phyloP scores from a whole-genome alignment of 2,113 vertebrate genomes.

The Pholis gunnellus region DNA sequence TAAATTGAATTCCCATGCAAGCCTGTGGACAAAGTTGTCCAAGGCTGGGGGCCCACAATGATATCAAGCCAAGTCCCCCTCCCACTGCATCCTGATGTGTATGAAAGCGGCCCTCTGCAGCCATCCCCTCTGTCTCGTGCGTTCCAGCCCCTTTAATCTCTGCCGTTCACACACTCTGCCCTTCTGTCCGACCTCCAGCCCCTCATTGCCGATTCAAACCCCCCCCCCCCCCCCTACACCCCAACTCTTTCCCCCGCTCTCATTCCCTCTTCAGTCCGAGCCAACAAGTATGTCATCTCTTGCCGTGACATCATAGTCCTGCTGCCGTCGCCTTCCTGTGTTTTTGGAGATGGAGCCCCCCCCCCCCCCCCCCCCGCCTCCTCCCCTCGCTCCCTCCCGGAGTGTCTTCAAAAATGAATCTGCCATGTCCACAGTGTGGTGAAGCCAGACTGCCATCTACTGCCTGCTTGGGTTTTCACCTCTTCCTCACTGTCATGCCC shows the following conservation, averaged over 20 bases:
- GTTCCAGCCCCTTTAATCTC: conserved; percentile 72
- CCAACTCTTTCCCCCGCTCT: conserved; percentile 42
- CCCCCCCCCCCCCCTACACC: conserved; percentile 39
- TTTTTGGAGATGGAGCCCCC: conserved; percentile 54
- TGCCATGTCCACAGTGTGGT: conserved; percentile 38
- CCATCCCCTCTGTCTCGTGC: conserved; percentile 53
- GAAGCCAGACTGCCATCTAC: conserved; percentile 77
- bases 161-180: conserved; percentile 70
- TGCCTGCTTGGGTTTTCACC: conserved; percentile 48
- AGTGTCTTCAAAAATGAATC: conserved; percentile 53
- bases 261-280: conserved; percentile 12
- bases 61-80: conserved; percentile 15
- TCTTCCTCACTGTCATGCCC: background rate
- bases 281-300: conserved; percentile 76
- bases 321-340: conserved; percentile 31
- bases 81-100: conserved; percentile 49
- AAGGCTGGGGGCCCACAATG: conserved; percentile 35
- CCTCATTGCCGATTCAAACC: conserved; percentile 53
- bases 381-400: conserved; percentile 14
- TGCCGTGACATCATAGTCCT: conserved; percentile 39
- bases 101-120: conserved; percentile 51
- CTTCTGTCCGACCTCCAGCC: conserved; percentile 75
- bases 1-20: conserved; percentile 53
- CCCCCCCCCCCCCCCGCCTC: conserved; percentile 25
- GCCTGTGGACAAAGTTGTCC: conserved; percentile 45